Percentiles rank a stretch among this genome's conserved stretches.
These are phyloP conservation scores for Calosoma granatense DNA, from an alignment of 1,140 invertebrate species.

Conservation along the genomic window DNA sequence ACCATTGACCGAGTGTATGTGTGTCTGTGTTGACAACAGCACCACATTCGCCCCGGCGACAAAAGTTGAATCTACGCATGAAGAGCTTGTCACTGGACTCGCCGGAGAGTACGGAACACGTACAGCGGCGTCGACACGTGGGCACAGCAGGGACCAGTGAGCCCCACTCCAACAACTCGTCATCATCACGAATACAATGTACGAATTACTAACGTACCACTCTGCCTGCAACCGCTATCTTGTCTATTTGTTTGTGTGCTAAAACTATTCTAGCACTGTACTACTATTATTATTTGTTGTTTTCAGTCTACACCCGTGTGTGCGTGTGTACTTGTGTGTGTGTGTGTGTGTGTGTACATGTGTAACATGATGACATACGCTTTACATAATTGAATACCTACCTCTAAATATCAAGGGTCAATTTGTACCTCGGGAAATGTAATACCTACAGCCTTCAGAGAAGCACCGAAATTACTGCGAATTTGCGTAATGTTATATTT, in stretches of 20 bases:
- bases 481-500: too few species aligned
- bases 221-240: not conserved
- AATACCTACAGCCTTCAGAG: too few species aligned
- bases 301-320: too few species aligned
- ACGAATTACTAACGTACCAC: conserved; percentile 23
- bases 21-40: conserved; percentile 45
- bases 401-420: too few species aligned
- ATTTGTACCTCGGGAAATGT: too few species aligned
- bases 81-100: conserved; percentile 95
- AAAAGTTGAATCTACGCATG: conserved; percentile 94
- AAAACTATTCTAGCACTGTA: not conserved
- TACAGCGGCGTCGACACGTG: conserved; percentile 53
- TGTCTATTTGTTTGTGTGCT: not conserved
- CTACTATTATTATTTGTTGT: not conserved
- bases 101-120: conserved; percentile 82
- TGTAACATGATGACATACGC: not conserved
- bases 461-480: too few species aligned
- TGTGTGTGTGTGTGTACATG: not conserved
- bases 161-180: conserved; percentile 39
- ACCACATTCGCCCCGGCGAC: conserved; percentile 87
- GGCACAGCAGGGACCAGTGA: conserved; percentile 46
- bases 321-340: not conserved
- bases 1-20: not conserved
- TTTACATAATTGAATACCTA: too few species aligned
- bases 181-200: conserved; percentile 40